Evolutionary conservation across 1,140 invertebrate genomes (phyloP).

Genomic region (Diachasma alloeum): DNA sequence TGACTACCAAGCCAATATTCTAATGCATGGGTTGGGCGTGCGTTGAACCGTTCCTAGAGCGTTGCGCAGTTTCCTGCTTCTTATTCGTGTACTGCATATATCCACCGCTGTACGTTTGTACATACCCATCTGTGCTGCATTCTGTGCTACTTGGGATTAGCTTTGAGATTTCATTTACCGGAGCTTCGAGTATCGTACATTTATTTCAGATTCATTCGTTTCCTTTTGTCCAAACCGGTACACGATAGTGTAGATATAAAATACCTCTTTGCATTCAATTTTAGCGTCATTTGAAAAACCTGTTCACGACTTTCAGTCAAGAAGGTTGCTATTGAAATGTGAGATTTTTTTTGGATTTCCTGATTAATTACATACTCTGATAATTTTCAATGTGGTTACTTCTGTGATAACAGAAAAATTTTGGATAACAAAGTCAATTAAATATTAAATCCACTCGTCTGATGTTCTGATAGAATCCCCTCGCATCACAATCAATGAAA

Average conservation of each 20-base stretch:
- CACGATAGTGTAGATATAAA: neutral
- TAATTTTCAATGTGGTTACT: no score
- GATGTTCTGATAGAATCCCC: no score
- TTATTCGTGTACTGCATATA: conserved; percentile 8
- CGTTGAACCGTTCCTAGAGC: neutral
- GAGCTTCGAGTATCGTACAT: neutral
- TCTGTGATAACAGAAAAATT: no score
- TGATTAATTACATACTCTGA: no score
- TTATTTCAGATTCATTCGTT: neutral
- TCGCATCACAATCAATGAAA: no score
- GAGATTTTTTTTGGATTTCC: no score
- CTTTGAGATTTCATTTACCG: conserved; percentile 5
- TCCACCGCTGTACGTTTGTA: neutral
- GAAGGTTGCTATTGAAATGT: neutral
- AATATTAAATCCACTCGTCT: no score
- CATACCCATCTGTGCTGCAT: neutral
- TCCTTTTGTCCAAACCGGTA: neutral
- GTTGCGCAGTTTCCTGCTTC: conserved; percentile 9
- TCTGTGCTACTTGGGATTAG: neutral
- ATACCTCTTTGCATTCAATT: neutral
- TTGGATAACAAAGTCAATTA: no score
- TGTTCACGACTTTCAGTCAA: neutral
- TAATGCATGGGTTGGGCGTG: conserved; percentile 10
- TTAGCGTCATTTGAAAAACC: neutral
- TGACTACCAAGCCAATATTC: neutral